Conservation (phyloP, 2,888 invertebrate genomes). For the Achlya flavicornis region DNA sequence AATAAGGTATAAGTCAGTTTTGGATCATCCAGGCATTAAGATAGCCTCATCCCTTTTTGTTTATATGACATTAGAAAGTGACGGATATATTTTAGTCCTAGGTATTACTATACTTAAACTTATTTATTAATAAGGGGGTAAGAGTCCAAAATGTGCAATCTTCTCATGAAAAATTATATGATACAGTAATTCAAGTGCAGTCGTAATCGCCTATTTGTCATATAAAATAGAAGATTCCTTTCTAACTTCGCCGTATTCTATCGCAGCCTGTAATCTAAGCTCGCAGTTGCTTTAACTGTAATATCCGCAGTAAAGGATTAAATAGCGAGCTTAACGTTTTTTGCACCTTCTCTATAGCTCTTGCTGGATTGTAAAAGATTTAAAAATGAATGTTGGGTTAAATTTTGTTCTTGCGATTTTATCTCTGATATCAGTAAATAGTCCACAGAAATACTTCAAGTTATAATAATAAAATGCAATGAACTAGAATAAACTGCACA, state of each 20-base stretch:
- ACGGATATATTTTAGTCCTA: too few species aligned
- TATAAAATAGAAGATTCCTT: conserved; percentile 29
- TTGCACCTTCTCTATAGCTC: conserved; percentile 12
- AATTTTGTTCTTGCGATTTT: not conserved
- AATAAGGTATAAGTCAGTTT: too few species aligned
- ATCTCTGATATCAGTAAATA: not conserved
- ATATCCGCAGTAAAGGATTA: conserved; percentile 36
- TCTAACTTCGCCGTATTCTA: conserved; percentile 30
- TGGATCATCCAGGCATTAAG: too few species aligned
- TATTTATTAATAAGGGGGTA: too few species aligned
- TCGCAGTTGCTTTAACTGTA: conserved; percentile 40
- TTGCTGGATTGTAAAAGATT: conserved; percentile 31
- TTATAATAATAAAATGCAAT: not conserved
- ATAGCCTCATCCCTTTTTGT: too few species aligned
- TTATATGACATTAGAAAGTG: too few species aligned
- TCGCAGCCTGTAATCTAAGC: conserved; percentile 39
- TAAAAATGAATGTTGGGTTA: conserved; percentile 28
- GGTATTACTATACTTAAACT: too few species aligned
- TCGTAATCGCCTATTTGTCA: not conserved
- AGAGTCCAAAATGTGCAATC: not conserved
- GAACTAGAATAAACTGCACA: not conserved
- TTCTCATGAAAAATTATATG: not conserved
- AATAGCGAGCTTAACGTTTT: conserved; percentile 28
- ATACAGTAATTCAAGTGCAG: not conserved
- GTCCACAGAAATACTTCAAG: not conserved